phyloP scores from a whole-genome alignment of 2,113 vertebrate species.

The Malurus cyaneus region DNA sequence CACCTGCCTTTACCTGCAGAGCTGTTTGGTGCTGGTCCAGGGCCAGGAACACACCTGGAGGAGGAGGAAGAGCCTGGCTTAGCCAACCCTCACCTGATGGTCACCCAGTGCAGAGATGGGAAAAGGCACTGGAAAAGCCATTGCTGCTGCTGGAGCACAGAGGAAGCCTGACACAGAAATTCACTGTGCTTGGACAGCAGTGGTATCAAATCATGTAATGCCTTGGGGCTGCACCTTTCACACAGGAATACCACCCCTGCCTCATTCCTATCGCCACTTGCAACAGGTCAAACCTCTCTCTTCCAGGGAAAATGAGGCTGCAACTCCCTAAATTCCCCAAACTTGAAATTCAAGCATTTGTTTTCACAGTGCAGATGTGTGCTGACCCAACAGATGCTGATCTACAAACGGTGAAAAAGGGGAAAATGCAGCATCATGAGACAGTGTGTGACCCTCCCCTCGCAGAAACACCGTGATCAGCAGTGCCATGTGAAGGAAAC shows the following conservation, averaged over 20 bases:
- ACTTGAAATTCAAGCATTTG: background rate
- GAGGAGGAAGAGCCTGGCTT: accelerated
- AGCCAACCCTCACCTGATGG: accelerated
- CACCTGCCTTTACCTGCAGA: accelerated
- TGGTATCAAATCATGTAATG: background rate
- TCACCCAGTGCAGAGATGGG: accelerated
- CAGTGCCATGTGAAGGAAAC: accelerated
- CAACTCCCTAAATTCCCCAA: background rate
- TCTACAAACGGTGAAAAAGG: background rate
- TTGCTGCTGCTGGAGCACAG: accelerated
- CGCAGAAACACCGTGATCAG: background rate
- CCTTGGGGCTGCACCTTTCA: accelerated
- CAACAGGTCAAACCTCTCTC: background rate
- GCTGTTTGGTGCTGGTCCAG: background rate
- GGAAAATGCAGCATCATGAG: accelerated
- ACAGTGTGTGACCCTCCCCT: accelerated
- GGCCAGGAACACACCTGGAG: background rate
- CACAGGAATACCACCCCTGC: background rate
- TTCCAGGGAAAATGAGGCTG: accelerated
- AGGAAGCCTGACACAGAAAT: background rate
- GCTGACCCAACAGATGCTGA: accelerated
- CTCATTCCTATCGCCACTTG: background rate
- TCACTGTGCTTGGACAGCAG: accelerated
- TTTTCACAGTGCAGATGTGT: background rate
- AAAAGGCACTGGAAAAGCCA: accelerated